A percentile compares a stretch with the other conserved stretches of the same genome.
Evolutionary conservation across 2,888 invertebrate species (phyloP).

Genomic region (Apocheima hispidaria): DNA sequence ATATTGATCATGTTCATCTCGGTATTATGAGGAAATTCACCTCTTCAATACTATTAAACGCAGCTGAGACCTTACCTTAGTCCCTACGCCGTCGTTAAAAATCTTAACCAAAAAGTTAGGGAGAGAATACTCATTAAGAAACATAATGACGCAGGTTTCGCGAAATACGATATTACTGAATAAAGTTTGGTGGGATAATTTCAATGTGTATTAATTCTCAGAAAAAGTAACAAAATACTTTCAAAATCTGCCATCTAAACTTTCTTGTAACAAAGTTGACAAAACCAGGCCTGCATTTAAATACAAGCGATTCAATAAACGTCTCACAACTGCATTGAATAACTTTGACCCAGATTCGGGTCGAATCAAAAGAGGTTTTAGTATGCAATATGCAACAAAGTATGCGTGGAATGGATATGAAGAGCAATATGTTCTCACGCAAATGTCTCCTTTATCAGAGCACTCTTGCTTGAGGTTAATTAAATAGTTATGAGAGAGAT

Average conservation of each 20-base stretch:
- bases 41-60: slow-evolving; percentile 11
- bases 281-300: slow-evolving; percentile 33
- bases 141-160: neutral
- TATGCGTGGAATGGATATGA: slow-evolving; percentile 34
- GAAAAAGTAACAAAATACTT: slow-evolving; percentile 32
- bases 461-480: slow-evolving; percentile 75
- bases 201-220: slow-evolving; percentile 10
- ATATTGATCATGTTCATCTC: slow-evolving; percentile 43
- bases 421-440: slow-evolving; percentile 69
- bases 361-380: slow-evolving; percentile 37
- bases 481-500: slow-evolving; percentile 79
- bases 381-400: slow-evolving; percentile 40
- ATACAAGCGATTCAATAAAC: slow-evolving; percentile 25
- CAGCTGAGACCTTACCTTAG: neutral
- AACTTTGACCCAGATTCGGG: slow-evolving; percentile 44
- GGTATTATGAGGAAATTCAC: slow-evolving; percentile 38
- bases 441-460: slow-evolving; percentile 73
- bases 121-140: too few relatives aligned
- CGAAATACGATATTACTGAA: slow-evolving; percentile 11
- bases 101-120: neutral
- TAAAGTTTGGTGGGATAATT: slow-evolving; percentile 14
- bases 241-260: slow-evolving; percentile 30
- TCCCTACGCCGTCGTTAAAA: neutral
- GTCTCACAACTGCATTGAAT: slow-evolving; percentile 39
- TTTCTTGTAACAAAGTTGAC: slow-evolving; percentile 34